Conservation (phyloP, 2,113 vertebrate genomes). For the Cynopterus brachyotis region DNA sequence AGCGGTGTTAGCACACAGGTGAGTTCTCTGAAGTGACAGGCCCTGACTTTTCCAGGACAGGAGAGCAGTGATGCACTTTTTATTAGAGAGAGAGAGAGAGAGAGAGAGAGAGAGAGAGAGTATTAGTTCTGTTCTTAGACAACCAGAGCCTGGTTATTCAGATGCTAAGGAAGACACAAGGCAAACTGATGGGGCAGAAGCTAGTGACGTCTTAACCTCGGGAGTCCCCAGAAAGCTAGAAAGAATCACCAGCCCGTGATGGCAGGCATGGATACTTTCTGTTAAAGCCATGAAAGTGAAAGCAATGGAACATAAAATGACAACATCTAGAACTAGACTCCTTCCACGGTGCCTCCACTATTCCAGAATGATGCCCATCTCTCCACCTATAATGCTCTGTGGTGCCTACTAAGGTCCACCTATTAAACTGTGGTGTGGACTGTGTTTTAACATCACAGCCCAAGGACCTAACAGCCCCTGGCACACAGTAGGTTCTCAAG, state of each 20-base stretch:
- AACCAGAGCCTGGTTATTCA: background rate
- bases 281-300: background rate
- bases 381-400: fast-evolving
- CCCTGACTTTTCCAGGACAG: background rate
- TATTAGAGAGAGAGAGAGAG: background rate
- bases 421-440: background rate
- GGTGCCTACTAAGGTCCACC: background rate
- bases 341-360: fast-evolving
- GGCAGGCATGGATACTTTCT: background rate
- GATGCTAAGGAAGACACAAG: background rate
- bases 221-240: background rate
- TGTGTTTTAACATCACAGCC: background rate
- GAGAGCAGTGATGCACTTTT: background rate
- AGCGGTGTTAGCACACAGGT: too few species aligned
- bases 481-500: background rate
- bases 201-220: background rate
- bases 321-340: background rate
- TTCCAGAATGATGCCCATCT: fast-evolving
- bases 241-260: background rate
- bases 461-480: background rate
- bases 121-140: background rate
- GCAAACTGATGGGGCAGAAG: background rate
- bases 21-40: background rate
- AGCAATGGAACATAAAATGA: background rate
- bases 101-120: background rate